Base-by-base conservation (phyloP, 1,140 invertebrate species). In the Papilio aristodemus region DNA sequence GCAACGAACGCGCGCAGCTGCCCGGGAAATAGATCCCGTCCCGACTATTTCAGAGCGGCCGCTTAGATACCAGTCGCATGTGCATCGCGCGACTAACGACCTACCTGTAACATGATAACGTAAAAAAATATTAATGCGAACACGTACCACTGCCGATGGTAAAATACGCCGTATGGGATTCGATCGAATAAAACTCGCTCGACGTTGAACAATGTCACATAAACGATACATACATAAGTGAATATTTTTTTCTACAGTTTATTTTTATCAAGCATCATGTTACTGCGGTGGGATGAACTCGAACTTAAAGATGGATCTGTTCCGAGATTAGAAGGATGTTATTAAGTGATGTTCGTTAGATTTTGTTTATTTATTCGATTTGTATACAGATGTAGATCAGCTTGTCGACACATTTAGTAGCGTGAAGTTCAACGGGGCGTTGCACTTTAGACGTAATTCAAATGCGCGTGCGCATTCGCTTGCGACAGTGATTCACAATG, bases 1-100 rank as follows among this genome's bases (percentile, higher is more conserved):
- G 87, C 89, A 90, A 90, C 86, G 89, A 87, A 87, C 87, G 86
- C 83, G 68, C 75, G 82, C 87, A 90, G 86, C 87, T 90, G 87
- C 85, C 81, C 83, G 86, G 85, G 84, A 89, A 91, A 91, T 89
- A 88, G 85, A 90, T 89, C 86, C 86, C 84, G 87, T 86, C 86
- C 74, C 81, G 85, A 88, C 89, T 91, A 91, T 91, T 91, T 90
- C 89, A 91, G 87, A 89, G 83, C 79, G 74, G 78, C 78, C 76
- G 81, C 80, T 85, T 82, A 85, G 84, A 80, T 81, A 87, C 77
- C 60, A 77, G 79, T 76, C 76, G 76, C 74, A 67, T 63, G 71
- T 73, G 75, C 74, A 67, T 75, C 69, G 77, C 72, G 73, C 78
- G 75, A 75, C 62, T 76, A 74, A 79, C 78, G 73, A 76, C 74